These are phyloP conservation scores for Chloroceryle amazona DNA, from an alignment of 2,797 vertebrate genomes.

Conservation along the genomic window DNA sequence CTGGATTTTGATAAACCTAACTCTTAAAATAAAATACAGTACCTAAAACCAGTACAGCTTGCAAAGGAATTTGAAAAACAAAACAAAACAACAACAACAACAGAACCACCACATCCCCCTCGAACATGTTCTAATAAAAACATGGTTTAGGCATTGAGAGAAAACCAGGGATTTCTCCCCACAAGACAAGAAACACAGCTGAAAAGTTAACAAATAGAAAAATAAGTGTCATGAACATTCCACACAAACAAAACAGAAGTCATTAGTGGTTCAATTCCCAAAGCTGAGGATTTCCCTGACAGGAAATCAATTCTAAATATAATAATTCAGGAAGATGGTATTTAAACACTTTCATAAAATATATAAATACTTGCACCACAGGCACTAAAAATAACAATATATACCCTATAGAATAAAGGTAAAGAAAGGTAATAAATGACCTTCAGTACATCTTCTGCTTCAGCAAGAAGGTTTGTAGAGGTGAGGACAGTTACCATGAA, in stretches of 20 bases:
- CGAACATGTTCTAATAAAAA: neutral
- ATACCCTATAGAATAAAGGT: constrained; percentile 33
- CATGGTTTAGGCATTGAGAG: neutral
- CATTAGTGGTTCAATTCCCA: neutral
- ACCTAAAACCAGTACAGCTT: neutral
- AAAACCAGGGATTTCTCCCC: neutral
- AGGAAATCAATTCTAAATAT: constrained; percentile 67
- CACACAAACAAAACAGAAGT: constrained; percentile 24
- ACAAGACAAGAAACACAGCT: neutral
- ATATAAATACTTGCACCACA: constrained; percentile 64
- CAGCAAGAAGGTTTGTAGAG: constrained; percentile 27
- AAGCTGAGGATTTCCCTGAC: constrained; percentile 69
- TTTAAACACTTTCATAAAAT: constrained; percentile 70
- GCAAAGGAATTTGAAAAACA: neutral
- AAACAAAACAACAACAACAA: too few species aligned
- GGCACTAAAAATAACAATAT: constrained; percentile 62
- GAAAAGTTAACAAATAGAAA: neutral
- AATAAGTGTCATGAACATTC: neutral
- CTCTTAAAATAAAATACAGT: neutral
- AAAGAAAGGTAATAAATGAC: constrained; percentile 60
- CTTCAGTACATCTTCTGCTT: neutral
- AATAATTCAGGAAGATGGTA: constrained; percentile 60
- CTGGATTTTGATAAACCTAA: neutral
- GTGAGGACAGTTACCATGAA: neutral
- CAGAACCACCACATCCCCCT: neutral